A percentile compares a stretch with the other conserved stretches of the same genome.
phyloP scores from a whole-genome alignment of 2,888 invertebrate species.

The Ecdyonurus torrentis region DNA sequence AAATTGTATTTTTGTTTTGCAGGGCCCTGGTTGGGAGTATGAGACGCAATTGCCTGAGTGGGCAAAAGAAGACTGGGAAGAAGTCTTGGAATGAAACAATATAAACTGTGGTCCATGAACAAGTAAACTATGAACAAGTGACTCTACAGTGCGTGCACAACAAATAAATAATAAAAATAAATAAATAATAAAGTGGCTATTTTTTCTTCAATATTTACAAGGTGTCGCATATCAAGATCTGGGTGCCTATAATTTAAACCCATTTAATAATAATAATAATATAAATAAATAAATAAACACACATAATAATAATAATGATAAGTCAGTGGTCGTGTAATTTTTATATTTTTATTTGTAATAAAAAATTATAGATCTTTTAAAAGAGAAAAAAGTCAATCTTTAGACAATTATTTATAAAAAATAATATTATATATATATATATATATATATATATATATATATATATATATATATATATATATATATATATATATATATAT shows the following conservation, averaged over 20 bases:
- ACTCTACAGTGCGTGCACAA: not conserved
- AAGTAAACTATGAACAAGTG: not conserved
- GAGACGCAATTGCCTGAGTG: conserved; percentile 83
- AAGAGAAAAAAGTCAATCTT: not conserved
- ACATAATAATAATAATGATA: no score
- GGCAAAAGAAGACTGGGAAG: conserved; percentile 75
- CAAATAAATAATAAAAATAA: no score
- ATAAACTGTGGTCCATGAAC: no score
- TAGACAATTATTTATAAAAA: not conserved
- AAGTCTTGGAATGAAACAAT: conserved; percentile 34
- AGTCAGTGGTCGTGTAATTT: not conserved
- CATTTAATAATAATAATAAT: no score
- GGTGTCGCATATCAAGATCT: not conserved
- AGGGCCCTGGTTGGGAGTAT: conserved; percentile 92
- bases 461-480: no score
- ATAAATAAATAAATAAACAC: not conserved
- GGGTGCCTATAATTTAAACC: not conserved
- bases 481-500: not conserved
- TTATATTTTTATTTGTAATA: not conserved
- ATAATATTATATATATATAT: no score
- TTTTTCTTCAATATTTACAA: not conserved
- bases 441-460: no score
- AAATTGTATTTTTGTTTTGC: conserved; percentile 19
- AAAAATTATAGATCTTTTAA: not conserved
- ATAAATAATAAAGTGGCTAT: no score